Percentiles rank a stretch among this genome's conserved stretches.
Conservation (phyloP, 2,888 invertebrate genomes). For the Unio pictorum region DNA sequence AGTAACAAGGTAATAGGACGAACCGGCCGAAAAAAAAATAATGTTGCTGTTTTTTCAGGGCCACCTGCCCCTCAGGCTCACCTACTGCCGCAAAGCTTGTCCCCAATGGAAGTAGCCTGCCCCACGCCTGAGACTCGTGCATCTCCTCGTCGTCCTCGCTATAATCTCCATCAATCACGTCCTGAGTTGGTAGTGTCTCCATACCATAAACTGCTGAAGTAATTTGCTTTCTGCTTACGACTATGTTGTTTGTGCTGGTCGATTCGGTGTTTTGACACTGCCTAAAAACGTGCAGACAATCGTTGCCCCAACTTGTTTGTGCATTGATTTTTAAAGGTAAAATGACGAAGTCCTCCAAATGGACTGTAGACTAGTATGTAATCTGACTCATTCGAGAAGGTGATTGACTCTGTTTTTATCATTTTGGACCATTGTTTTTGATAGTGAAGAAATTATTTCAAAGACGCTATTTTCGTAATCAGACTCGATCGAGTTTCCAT, state of each 20-base stretch:
- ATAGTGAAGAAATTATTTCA: no score
- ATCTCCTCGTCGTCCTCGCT: conserved; percentile 52
- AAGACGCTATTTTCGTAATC: no score
- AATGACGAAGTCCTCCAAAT: no score
- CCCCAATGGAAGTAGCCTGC: conserved; percentile 64
- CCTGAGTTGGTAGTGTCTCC: conserved; percentile 62
- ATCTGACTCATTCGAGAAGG: no score
- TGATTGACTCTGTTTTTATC: no score
- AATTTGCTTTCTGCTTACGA: background rate
- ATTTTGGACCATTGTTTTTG: no score
- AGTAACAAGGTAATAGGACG: conserved; percentile 1
- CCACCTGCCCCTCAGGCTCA: conserved; percentile 16
- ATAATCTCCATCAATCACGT: conserved; percentile 56
- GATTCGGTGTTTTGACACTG: no score
- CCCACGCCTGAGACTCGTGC: conserved; percentile 52
- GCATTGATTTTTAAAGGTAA: no score
- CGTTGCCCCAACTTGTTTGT: no score
- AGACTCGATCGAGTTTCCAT: no score
- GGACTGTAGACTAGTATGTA: no score
- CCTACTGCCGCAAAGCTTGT: conserved; percentile 61
- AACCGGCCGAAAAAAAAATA: background rate
- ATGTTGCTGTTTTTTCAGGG: background rate
- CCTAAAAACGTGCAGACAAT: no score
- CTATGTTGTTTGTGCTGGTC: background rate
- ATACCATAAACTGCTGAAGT: conserved; percentile 19